These are phyloP conservation scores for Baryphthengus martii DNA, from an alignment of 2,113 vertebrate species.

Conservation along the genomic window DNA sequence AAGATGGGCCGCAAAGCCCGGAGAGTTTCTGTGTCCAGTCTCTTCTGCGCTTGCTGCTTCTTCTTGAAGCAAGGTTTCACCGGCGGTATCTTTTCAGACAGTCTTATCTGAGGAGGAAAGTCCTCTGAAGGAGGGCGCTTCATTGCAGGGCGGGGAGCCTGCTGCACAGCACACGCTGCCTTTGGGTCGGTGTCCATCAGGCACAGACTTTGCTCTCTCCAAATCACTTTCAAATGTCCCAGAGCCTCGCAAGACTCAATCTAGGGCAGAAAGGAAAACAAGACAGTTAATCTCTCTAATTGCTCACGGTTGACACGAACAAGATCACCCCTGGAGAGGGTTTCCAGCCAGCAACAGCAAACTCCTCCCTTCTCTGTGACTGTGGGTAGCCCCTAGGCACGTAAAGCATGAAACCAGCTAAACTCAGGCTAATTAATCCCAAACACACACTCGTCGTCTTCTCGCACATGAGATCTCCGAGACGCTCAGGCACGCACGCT, in stretches of 20 bases:
- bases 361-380: constrained; percentile 43
- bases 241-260: constrained; percentile 50
- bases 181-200: constrained; percentile 77
- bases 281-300: constrained; percentile 60
- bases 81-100: constrained; percentile 87
- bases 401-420: constrained; percentile 51
- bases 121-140: constrained; percentile 65
- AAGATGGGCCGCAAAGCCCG: constrained; percentile 88
- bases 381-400: constrained; percentile 50
- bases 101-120: constrained; percentile 79
- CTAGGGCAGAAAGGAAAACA: constrained; percentile 63
- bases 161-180: constrained; percentile 65
- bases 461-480: constrained; percentile 27
- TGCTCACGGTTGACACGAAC: constrained; percentile 50
- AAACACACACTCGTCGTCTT: neutral
- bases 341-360: constrained; percentile 22
- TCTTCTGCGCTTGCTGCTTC: constrained; percentile 87
- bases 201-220: constrained; percentile 72
- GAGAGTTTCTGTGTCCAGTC: constrained; percentile 85
- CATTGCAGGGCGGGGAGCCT: constrained; percentile 74
- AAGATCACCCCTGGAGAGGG: constrained; percentile 51
- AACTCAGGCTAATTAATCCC: constrained; percentile 42
- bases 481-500: constrained; percentile 34
- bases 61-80: constrained; percentile 98
- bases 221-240: constrained; percentile 58